phyloP scores from a whole-genome alignment of 2,113 vertebrate species.

The Lagopus leucura region DNA sequence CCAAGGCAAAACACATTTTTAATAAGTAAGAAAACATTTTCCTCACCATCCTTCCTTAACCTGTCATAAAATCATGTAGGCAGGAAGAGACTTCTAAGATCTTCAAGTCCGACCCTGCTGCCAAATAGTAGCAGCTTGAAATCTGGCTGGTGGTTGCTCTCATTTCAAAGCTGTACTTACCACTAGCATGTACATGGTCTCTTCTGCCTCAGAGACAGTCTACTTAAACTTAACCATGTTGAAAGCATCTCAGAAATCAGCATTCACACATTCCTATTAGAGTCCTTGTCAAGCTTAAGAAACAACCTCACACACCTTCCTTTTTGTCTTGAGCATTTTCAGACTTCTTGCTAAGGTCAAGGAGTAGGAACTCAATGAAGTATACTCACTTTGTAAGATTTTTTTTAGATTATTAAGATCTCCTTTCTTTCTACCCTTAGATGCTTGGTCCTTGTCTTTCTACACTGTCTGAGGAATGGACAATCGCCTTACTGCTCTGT shows the following conservation, averaged over 20 bases:
- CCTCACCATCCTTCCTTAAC: background rate
- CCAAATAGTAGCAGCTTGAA: background rate
- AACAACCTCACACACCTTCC: background rate
- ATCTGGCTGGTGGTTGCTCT: background rate
- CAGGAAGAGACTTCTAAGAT: background rate
- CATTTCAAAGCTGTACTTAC: background rate
- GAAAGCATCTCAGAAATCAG: background rate
- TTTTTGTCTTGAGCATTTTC: background rate
- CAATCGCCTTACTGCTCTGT: background rate
- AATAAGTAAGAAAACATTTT: background rate
- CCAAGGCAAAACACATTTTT: background rate
- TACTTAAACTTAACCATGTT: background rate
- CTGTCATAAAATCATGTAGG: background rate
- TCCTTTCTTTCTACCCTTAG: background rate
- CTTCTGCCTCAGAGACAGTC: background rate
- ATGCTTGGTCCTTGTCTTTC: background rate
- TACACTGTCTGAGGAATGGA: background rate
- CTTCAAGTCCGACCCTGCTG: background rate
- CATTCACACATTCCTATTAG: background rate
- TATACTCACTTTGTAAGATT: background rate
- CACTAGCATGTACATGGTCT: rapidly evolving
- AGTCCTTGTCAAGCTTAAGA: background rate
- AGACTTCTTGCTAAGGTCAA: background rate
- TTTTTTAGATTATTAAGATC: background rate
- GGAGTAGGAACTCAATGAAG: background rate